Conservation (phyloP, 2,113 vertebrate genomes). For the Gadus chalcogrammus region DNA sequence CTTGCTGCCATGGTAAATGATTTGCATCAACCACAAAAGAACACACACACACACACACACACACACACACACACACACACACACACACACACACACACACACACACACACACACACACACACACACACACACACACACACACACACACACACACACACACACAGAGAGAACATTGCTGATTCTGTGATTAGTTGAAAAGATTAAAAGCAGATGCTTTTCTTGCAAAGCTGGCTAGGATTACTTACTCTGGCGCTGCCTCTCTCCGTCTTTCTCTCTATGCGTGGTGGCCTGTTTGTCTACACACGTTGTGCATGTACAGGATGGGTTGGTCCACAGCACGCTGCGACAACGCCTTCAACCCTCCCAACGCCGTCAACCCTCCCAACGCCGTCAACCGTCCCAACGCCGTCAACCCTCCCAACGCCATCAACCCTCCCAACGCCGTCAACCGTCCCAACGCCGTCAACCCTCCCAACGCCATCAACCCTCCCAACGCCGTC, state of each 20-base stretch:
- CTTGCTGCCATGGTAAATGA: constrained; percentile 36
- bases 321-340: not conserved
- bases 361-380: too few species aligned
- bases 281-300: constrained; percentile 7
- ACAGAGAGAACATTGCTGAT: not conserved
- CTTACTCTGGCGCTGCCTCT: too few species aligned
- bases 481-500: too few species aligned
- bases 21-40: constrained; percentile 18
- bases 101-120: constrained; percentile 17
- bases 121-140: constrained; percentile 18
- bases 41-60: constrained; percentile 14
- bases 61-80: constrained; percentile 18
- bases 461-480: too few species aligned
- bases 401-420: too few species aligned
- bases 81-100: constrained; percentile 9
- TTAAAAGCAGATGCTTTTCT: constrained; percentile 57
- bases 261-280: too few species aligned
- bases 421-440: too few species aligned
- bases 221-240: constrained; percentile 12
- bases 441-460: too few species aligned
- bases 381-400: too few species aligned
- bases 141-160: constrained; percentile 20
- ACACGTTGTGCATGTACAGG: constrained; percentile 17
- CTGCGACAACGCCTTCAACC: too few species aligned
- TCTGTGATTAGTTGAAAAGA: constrained; percentile 42